Evolutionary conservation across 2,888 invertebrate species (phyloP).

Genomic region (Trissolcus brochymenae): DNA sequence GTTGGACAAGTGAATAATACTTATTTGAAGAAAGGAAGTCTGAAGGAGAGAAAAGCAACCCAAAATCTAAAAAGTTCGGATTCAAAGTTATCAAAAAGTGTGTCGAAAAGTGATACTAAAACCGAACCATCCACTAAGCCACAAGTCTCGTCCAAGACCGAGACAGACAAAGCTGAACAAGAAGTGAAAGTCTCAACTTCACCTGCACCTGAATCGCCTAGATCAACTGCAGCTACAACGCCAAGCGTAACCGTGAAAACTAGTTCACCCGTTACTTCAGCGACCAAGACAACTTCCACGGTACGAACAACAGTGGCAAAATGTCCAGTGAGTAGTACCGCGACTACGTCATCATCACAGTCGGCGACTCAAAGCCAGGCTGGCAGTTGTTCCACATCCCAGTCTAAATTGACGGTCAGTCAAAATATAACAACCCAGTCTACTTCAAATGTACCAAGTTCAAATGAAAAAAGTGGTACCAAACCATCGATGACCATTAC

Average conservation of each 20-base stretch:
- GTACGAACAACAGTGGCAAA: conserved; percentile 20
- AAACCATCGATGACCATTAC: conserved; percentile 6
- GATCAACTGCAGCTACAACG: conserved; percentile 1
- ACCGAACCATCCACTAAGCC: conserved; percentile 19
- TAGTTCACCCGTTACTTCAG: background rate
- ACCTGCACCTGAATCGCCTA: background rate
- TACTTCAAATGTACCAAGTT: conserved; percentile 14
- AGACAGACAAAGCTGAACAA: conserved; percentile 1
- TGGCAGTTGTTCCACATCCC: background rate
- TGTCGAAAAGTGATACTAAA: conserved; percentile 38
- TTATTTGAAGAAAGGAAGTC: conserved; percentile 66
- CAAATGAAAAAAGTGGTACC: conserved; percentile 15
- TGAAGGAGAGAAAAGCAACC: conserved; percentile 66
- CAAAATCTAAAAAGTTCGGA: conserved; percentile 64
- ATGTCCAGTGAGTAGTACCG: conserved; percentile 4
- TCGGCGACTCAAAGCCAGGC: conserved; percentile 1
- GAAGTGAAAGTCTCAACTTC: background rate
- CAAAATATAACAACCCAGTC: conserved; percentile 13
- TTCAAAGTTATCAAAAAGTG: conserved; percentile 46
- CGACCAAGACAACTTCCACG: conserved; percentile 14
- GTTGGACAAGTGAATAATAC: conserved; percentile 70
- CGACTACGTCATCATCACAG: conserved; percentile 1
- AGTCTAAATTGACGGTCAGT: conserved; percentile 5
- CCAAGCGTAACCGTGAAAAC: conserved; percentile 3
- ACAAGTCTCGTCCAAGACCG: conserved; percentile 1